Evolutionary conservation across 2,888 invertebrate genomes (phyloP).

Genomic region (Meiosimyza decipiens): DNA sequence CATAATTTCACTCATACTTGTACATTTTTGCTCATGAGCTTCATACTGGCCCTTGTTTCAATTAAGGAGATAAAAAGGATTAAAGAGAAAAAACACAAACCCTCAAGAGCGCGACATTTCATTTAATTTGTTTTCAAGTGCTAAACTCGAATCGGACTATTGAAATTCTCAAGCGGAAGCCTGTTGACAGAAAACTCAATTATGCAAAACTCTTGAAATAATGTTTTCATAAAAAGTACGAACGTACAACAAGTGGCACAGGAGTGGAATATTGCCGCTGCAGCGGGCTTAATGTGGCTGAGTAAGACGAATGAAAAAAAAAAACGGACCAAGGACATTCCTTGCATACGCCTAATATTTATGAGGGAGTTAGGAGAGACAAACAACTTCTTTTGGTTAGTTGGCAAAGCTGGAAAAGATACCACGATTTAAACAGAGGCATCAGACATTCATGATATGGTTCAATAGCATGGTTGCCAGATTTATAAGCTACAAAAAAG

Average conservation of each 20-base stretch:
- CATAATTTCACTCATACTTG: background rate
- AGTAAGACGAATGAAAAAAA: too few relatives aligned
- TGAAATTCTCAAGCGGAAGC: background rate
- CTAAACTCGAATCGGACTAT: background rate
- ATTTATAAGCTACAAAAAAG: too few relatives aligned
- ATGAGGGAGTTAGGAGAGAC: too few relatives aligned
- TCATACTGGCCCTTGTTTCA: background rate
- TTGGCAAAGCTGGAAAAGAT: too few relatives aligned
- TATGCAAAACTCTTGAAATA: conserved; percentile 42
- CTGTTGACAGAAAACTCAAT: conserved; percentile 38
- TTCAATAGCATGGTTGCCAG: too few relatives aligned
- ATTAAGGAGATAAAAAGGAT: conserved; percentile 13
- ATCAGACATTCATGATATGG: too few relatives aligned
- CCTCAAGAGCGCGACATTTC: background rate
- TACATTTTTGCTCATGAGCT: background rate
- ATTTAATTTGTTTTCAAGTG: conserved; percentile 8
- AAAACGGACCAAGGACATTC: too few relatives aligned
- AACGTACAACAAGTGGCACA: conserved; percentile 8
- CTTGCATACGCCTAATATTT: too few relatives aligned
- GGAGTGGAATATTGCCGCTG: conserved; percentile 1
- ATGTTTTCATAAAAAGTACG: conserved; percentile 40
- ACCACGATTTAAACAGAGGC: too few relatives aligned
- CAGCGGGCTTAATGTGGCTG: conserved; percentile 1
- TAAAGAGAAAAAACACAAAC: background rate
- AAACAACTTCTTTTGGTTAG: too few relatives aligned